A percentile compares a stretch with the other conserved stretches of the same genome.
phyloP scores from a whole-genome alignment of 2,113 vertebrate genomes.

The Merops nubicus region DNA sequence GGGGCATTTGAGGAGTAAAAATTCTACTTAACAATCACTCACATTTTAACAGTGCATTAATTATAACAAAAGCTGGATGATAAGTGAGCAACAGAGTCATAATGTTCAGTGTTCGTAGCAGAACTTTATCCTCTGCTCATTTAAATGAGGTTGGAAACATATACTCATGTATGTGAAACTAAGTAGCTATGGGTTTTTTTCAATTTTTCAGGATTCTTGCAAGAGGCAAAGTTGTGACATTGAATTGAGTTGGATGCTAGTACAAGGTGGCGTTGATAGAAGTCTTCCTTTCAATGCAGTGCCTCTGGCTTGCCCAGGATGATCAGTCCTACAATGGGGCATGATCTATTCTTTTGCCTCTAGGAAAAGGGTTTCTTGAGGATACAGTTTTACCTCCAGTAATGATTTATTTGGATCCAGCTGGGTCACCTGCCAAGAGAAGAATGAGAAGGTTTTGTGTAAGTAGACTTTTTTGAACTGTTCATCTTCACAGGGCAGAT shows the following conservation, averaged over 20 bases:
- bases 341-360: conserved; percentile 91
- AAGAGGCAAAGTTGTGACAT: conserved; percentile 80
- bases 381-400: conserved; percentile 95
- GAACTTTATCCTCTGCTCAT: conserved; percentile 68
- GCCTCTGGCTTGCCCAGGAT: conserved; percentile 69
- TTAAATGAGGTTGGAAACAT: conserved; percentile 74
- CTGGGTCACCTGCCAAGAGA: conserved; percentile 88
- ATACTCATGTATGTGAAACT: conserved; percentile 76
- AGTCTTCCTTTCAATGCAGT: conserved; percentile 65
- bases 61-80: conserved; percentile 71
- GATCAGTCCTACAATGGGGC: conserved; percentile 65
- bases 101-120: conserved; percentile 66
- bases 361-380: conserved; percentile 98
- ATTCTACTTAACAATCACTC: conserved; percentile 74
- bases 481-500: neutral
- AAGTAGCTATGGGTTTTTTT: conserved; percentile 74
- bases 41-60: conserved; percentile 74
- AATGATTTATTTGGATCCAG: conserved; percentile 91
- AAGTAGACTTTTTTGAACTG: neutral
- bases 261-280: conserved; percentile 64
- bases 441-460: neutral
- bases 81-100: conserved; percentile 63
- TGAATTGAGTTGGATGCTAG: conserved; percentile 68
- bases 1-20: conserved; percentile 67
- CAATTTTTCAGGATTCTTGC: conserved; percentile 74